These are phyloP conservation scores for Morone chrysops DNA, from an alignment of 2,113 vertebrate genomes.

Conservation along the genomic window DNA sequence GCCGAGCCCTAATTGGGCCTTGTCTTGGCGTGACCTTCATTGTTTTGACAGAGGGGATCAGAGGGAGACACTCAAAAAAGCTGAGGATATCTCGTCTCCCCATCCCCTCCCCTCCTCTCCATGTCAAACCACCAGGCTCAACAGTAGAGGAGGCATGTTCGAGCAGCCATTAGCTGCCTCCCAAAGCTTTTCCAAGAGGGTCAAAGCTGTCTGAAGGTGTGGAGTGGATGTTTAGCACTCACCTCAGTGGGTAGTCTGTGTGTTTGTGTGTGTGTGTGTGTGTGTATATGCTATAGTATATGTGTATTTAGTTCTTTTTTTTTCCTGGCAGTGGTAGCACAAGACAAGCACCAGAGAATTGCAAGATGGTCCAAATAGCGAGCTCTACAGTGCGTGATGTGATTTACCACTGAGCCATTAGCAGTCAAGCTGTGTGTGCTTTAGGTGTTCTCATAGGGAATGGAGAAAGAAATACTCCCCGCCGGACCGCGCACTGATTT, in stretches of 20 bases:
- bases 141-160: constrained; percentile 39
- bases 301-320: constrained; percentile 19
- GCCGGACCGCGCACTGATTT: constrained; percentile 48
- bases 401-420: constrained; percentile 69
- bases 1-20: constrained; percentile 73
- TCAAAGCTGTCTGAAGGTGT: constrained; percentile 49
- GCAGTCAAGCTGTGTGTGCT: constrained; percentile 64
- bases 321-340: constrained; percentile 8
- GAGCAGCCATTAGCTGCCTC: constrained; percentile 67
- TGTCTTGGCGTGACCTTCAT: constrained; percentile 77
- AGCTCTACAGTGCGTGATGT: constrained; percentile 41
- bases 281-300: neutral
- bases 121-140: constrained; percentile 48
- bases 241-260: constrained; percentile 25
- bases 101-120: neutral
- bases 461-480: constrained; percentile 53
- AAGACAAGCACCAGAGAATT: constrained; percentile 21
- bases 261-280: constrained; percentile 20
- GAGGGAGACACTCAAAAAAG: constrained; percentile 53
- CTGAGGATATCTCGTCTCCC: constrained; percentile 46
- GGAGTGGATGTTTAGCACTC: constrained; percentile 49
- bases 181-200: constrained; percentile 58
- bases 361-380: constrained; percentile 30
- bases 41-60: constrained; percentile 75
- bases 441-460: constrained; percentile 67